Conservation (phyloP, 2,113 vertebrate species). For the Corythornis madagascariensis region DNA sequence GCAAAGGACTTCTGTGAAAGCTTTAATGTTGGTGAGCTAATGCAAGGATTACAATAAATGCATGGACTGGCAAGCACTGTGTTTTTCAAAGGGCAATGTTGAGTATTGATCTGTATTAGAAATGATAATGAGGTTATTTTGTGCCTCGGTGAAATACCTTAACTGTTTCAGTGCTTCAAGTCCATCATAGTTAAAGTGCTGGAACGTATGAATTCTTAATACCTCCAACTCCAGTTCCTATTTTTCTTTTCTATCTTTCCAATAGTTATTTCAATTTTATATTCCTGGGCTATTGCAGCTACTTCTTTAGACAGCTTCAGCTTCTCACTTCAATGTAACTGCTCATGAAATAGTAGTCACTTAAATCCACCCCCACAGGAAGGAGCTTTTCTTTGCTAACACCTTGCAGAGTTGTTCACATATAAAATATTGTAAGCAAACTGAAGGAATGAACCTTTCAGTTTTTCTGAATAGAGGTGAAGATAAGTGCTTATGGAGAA, state of each 20-base stretch:
- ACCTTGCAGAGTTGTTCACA: background rate
- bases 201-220: constrained; percentile 44
- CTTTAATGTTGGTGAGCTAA: constrained; percentile 56
- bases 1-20: constrained; percentile 3
- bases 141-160: constrained; percentile 61
- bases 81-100: constrained; percentile 67
- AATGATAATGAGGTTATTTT: constrained; percentile 80
- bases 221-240: constrained; percentile 4
- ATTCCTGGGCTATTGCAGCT: background rate
- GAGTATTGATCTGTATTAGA: constrained; percentile 78
- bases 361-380: background rate
- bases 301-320: background rate
- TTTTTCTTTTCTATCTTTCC: constrained; percentile 21
- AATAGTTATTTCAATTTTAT: constrained; percentile 4
- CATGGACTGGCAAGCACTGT: background rate
- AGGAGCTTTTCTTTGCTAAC: background rate
- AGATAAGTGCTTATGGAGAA: background rate
- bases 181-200: constrained; percentile 36
- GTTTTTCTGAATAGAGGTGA: background rate
- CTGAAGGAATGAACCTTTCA: background rate
- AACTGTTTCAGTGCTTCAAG: constrained; percentile 60
- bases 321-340: background rate
- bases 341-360: background rate
- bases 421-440: background rate
- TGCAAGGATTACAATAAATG: constrained; percentile 51